phyloP scores from a whole-genome alignment of 2,888 invertebrate genomes.

The Dasypogon diadema region DNA sequence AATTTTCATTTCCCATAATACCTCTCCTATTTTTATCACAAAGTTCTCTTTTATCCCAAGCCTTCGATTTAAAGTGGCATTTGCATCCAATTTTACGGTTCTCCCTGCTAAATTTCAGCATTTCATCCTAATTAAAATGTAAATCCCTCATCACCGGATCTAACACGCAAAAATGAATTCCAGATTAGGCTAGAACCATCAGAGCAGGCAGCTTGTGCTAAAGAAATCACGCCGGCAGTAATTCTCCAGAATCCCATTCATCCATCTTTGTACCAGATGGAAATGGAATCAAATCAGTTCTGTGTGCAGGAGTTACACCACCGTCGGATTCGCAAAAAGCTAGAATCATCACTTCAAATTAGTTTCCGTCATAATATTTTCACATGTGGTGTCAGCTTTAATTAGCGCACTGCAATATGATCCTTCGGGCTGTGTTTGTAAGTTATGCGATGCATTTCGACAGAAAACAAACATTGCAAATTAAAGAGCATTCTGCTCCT shows the following conservation, averaged over 20 bases:
- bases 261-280: neutral
- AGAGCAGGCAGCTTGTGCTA: neutral
- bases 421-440: neutral
- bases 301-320: neutral
- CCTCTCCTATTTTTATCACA: neutral
- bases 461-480: constrained; percentile 4
- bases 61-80: neutral
- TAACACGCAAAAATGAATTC: constrained; percentile 19
- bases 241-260: neutral
- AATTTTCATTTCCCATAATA: neutral
- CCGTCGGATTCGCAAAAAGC: neutral
- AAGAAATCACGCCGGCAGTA: neutral
- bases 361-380: constrained; percentile 40
- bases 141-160: constrained; percentile 16
- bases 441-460: neutral
- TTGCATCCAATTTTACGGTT: neutral
- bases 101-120: neutral
- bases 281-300: constrained; percentile 3
- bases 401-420: constrained; percentile 49
- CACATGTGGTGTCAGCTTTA: constrained; percentile 49
- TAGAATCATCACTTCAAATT: constrained; percentile 29
- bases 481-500: neutral
- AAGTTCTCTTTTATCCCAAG: neutral
- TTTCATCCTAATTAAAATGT: neutral
- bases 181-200: neutral